phyloP scores from a whole-genome alignment of 1,140 invertebrate genomes.

The Chlorops oryzae region DNA sequence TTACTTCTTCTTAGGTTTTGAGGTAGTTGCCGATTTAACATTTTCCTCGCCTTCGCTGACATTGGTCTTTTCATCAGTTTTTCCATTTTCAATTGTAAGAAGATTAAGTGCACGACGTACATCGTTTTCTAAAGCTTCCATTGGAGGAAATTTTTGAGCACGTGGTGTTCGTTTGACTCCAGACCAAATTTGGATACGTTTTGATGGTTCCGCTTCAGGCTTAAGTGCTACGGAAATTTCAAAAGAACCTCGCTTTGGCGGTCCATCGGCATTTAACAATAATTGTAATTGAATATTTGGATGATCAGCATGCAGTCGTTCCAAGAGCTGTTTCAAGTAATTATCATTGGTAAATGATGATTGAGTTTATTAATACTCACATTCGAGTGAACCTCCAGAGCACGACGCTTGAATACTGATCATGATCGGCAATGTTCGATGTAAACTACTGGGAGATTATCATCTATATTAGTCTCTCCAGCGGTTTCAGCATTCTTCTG shows the following conservation, averaged over 20 bases:
- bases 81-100: background rate
- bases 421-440: slow-evolving; percentile 29
- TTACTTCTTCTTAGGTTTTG: background rate
- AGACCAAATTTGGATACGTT: slow-evolving; percentile 28
- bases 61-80: background rate
- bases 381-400: slow-evolving; percentile 30
- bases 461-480: slow-evolving; percentile 10
- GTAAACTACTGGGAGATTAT: slow-evolving; percentile 30
- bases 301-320: slow-evolving; percentile 18
- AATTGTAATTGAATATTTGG: slow-evolving; percentile 28
- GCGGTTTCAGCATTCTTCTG: background rate
- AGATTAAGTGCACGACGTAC: background rate
- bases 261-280: slow-evolving; percentile 26
- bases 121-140: slow-evolving; percentile 25
- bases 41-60: background rate
- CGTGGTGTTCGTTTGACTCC: slow-evolving; percentile 37
- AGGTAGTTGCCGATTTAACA: background rate
- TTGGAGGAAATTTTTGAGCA: slow-evolving; percentile 34
- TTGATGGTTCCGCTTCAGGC: slow-evolving; percentile 10
- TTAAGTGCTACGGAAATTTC: slow-evolving; percentile 23
- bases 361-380: no score
- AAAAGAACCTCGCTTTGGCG: slow-evolving; percentile 33
- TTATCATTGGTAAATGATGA: no score
- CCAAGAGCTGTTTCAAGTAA: no score
- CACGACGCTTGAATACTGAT: slow-evolving; percentile 33